These are phyloP conservation scores for Drosophila tropicalis DNA, from an alignment of 1,140 invertebrate species.

Conservation along the genomic window DNA sequence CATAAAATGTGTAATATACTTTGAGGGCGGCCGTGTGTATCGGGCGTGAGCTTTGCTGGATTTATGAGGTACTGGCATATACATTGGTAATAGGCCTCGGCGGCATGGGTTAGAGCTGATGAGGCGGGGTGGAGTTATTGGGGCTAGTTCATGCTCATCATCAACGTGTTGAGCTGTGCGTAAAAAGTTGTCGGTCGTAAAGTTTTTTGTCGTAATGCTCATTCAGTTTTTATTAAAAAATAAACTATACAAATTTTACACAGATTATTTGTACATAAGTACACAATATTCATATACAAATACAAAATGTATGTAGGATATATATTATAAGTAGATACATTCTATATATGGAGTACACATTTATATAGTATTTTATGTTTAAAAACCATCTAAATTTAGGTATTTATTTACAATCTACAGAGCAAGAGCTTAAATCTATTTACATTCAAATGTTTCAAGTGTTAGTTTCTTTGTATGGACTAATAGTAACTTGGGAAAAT, in stretches of 20 bases:
- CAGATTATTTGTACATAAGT: conserved; percentile 69
- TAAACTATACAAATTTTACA: conserved; percentile 80
- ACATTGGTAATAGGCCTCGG: too few species aligned
- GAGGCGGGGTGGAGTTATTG: conserved; percentile 6
- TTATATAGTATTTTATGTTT: neutral
- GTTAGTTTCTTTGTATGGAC: too few species aligned
- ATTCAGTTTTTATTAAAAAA: conserved; percentile 77
- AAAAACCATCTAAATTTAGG: neutral
- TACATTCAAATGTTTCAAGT: neutral
- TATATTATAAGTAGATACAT: conserved; percentile 13
- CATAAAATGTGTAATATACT: conserved; percentile 72
- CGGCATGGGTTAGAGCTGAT: neutral
- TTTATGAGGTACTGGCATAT: conserved; percentile 51
- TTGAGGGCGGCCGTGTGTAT: conserved; percentile 18
- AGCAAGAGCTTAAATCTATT: neutral
- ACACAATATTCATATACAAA: conserved; percentile 52
- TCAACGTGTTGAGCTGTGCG: conserved; percentile 69
- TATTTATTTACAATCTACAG: conserved; percentile 1
- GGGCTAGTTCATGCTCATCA: conserved; percentile 55
- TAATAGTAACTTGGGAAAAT: neutral
- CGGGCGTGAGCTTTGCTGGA: conserved; percentile 48
- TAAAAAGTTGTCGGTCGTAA: conserved; percentile 69
- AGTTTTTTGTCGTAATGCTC: conserved; percentile 59
- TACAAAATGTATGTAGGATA: conserved; percentile 28
- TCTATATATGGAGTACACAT: neutral